Evolutionary conservation across 2,888 invertebrate genomes (phyloP), one percentile per base, ranked within the genome.

Genomic region (Chaitophorus viminalis): DNA sequence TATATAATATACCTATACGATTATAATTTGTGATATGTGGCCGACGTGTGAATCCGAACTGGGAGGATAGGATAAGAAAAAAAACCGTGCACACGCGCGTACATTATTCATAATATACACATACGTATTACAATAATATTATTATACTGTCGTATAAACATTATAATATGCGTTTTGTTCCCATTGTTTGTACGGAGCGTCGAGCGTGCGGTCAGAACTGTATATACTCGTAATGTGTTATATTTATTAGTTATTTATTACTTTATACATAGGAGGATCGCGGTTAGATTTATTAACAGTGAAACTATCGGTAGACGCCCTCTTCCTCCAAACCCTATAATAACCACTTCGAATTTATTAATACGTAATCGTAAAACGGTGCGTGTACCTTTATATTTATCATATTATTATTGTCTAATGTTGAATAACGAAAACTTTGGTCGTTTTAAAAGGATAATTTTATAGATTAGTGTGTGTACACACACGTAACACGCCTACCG

Each of bases 221-320:
- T 72, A 6, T 72, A 9, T 33, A 31, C n/a, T n/a, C n/a, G 2
- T 21, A 3, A 14, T 65, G 36, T 60, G 31, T 78, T n/a, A 60
- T n/a, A 31, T 36, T n/a, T 33, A 17, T n/a, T 79, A 60, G n/a
- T n/a, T 36, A 36, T 33, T 31, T 17, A 9, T 31, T 70, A 70
- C 5, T 1, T 29, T 31, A 81, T 29, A 70, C 9, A 70, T 46
- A 70, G n/a, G 82, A 82, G 70, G 82, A 82, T 33, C 46, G 82
- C 14, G 81, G 81, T 70, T 70, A 46, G 68, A 81, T 70, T 81
- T 70, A 81, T 81, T 70, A 81, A 81, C 68, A 21, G 65, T 81
- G 21, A 39, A 81, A 21, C 31, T 29, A 81, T 81, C 79, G 79
- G 79, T 70, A 31, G 31, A 82, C 82, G 82, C 82, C 81, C 70